Base-by-base conservation (phyloP, 2,888 invertebrate genomes). In the Drosophila pseudotalamancana region DNA sequence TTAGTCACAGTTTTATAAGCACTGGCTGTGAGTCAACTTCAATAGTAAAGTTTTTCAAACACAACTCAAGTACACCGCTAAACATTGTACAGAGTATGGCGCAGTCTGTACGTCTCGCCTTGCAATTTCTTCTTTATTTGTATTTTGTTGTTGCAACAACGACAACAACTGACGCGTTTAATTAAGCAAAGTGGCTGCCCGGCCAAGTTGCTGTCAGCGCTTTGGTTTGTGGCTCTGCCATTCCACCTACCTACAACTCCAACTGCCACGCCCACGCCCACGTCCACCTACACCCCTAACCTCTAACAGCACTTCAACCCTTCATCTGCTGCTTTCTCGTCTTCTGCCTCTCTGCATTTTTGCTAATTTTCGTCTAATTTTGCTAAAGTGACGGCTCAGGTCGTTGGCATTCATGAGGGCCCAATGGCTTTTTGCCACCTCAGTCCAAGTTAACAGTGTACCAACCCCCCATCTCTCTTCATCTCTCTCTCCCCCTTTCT, bases 101-200 rank as follows among this genome's bases (percentile, higher is more conserved):
- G 18, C 35, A 35, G 49, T 37, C 18, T 25, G 21, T 8, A 2
- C 11, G 29, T 11, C 18, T 27, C 1, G 1, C 4, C 1, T 27
- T 19, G 11, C 49, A 49, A 19, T 12, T 37, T 27, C 18, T 43
- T 18, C 23, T 25, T 25, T 6, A 6, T 25, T 43, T 35, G 21
- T 46, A 14, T 6, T 32, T 23, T 29, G 19, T 4, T 37, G 27
- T 34, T 40, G 34, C 71, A 43, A 25, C 63, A 49, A 5, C 50
- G 50, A 12, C 51, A 59, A 51, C 48, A 59, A 25, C 34, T 67
- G 76, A 72, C 82, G 83, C 87, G 87, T 82, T 82, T 82, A 82
- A 82, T 82, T 82, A 82, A 85, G 87, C 83, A 82, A 82, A 82
- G 81, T 82, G 87, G 85, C 87, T 80, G 61, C 61, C 63, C 63